Base-by-base conservation (phyloP, 2,797 vertebrate genomes). In the Enteromius radiatus region DNA sequence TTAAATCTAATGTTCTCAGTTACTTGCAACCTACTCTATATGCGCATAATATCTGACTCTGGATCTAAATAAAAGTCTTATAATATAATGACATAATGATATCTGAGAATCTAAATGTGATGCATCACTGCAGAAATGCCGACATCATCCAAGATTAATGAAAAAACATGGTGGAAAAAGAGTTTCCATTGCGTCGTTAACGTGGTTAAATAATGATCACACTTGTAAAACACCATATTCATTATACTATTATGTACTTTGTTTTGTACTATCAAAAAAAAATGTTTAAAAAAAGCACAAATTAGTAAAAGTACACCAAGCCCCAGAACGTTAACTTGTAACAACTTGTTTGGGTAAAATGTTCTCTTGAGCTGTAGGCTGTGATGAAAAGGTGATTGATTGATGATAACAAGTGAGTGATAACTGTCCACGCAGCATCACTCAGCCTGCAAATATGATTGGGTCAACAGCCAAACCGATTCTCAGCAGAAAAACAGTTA, bases 401-500 rank as follows among this genome's bases (percentile, higher is more conserved):
- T 89, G 91, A 84, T 87, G 88, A 63, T 85, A 87, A 87, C 80
- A 84, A 67, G 89, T 68, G 28, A 79, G 84, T 92, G 93, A 95
- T 94, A 92, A 92, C 90, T 41, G 81, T 49, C 23, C 82, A 86
- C 81, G n/a, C 84, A 23, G 88, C 90, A 90, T 88, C 91, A 91
- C 93, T 93, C 83, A 80, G 85, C n/a, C 74, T 93, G 94, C 92
- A 77, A 88, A 87, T 87, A 87, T 3, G 88, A 94, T 91, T 76
- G 85, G 82, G 88, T 88, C 88, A 74, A 88, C 86, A 88, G 89
- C 88, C 90, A 89, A 92, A 93, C 90, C 89, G 91, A 93, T 91
- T 89, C 91, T 95, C 94, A 94, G 95, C 94, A 95, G 91, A 95
- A 94, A 91, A 91, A 73, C 85, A 65, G 95, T 95, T 96, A 95